phyloP scores from a whole-genome alignment of 1,140 invertebrate species.

The Cherax destructor region DNA sequence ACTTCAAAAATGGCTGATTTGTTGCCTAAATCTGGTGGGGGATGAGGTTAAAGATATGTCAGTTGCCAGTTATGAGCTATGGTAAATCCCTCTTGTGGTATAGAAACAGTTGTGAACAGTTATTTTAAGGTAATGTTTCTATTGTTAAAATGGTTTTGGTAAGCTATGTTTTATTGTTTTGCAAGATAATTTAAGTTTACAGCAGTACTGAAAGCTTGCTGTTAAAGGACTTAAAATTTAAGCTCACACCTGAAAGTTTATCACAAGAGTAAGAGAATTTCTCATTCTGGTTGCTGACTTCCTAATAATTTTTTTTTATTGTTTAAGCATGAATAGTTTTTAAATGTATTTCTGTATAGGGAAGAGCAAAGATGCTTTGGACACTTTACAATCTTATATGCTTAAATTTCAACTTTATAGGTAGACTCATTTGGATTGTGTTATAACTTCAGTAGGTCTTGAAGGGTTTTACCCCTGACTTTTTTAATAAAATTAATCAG shows the following conservation, averaged over 20 bases:
- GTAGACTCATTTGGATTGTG: no score
- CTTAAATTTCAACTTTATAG: no score
- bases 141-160: background rate
- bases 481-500: no score
- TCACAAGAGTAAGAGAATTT: background rate
- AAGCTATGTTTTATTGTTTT: background rate
- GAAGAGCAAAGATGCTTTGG: no score
- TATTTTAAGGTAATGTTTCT: background rate
- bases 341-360: no score
- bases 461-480: no score
- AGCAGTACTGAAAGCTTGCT: background rate
- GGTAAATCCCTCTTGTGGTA: background rate
- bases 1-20: constrained; percentile 40
- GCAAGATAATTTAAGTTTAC: background rate
- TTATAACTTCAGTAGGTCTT: no score
- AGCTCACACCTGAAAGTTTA: background rate
- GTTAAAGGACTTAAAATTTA: background rate
- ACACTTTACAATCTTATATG: no score
- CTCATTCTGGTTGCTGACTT: background rate
- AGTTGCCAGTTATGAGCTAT: background rate
- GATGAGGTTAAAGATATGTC: constrained; percentile 46
- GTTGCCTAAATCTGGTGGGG: constrained; percentile 23
- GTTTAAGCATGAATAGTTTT: no score
- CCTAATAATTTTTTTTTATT: background rate
- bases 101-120: background rate